phyloP scores from a whole-genome alignment of 53 echinoderm and acorn worm species.

The Antedon mediterranea region DNA sequence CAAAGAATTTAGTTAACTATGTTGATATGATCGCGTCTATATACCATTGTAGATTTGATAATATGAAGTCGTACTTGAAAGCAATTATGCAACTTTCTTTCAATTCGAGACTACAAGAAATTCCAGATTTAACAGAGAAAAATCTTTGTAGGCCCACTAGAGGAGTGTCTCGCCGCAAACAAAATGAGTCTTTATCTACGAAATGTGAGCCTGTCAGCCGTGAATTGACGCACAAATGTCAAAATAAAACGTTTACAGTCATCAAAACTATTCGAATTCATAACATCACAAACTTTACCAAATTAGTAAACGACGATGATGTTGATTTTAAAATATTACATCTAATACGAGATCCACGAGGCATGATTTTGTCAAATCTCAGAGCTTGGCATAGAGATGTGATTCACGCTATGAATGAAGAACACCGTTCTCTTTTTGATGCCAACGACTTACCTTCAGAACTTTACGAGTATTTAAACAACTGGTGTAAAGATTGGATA shows the following conservation, averaged over 20 bases:
- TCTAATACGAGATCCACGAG: neutral
- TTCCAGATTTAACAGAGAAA: neutral
- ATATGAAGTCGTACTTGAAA: neutral
- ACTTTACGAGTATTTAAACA: neutral
- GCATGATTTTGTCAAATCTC: neutral
- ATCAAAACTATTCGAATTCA: neutral
- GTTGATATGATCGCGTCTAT: neutral
- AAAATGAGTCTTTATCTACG: neutral
- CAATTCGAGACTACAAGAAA: neutral
- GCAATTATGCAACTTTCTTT: neutral
- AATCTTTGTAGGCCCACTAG: neutral
- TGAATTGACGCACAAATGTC: neutral
- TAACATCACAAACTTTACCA: neutral
- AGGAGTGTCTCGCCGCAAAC: no score
- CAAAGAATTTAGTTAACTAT: no score
- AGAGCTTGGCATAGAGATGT: neutral
- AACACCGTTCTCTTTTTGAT: neutral
- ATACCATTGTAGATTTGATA: neutral
- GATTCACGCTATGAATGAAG: neutral
- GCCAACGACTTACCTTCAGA: neutral
- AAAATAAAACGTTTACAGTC: neutral
- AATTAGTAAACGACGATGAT: neutral
- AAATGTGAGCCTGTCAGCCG: no score
- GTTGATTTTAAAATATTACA: neutral
- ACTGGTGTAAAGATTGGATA: neutral